Evolutionary conservation across 2,888 invertebrate genomes (phyloP).

Genomic region (Xestia sexstrigata): DNA sequence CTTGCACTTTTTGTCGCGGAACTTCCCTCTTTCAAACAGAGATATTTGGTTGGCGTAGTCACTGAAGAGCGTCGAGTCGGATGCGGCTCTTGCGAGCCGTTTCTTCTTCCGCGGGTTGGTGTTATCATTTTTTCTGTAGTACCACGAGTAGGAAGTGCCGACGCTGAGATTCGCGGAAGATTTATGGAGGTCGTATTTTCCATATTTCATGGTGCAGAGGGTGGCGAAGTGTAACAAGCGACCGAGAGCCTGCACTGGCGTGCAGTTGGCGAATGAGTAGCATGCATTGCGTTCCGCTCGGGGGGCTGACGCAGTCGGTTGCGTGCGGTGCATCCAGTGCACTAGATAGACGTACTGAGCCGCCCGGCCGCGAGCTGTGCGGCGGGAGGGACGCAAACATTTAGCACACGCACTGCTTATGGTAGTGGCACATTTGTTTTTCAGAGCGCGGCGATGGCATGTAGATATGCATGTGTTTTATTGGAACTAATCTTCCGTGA

Average conservation of each 20-base stretch:
- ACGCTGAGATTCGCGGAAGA: conserved; percentile 86
- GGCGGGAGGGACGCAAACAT: conserved; percentile 73
- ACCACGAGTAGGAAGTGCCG: conserved; percentile 89
- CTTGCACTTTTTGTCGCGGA: conserved; percentile 81
- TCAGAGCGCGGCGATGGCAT: conserved; percentile 85
- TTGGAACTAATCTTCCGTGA: conserved; percentile 77
- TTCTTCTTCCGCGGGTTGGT: conserved; percentile 80
- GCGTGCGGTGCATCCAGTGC: conserved; percentile 80
- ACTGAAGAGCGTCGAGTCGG: conserved; percentile 89
- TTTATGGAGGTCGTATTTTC: conserved; percentile 89
- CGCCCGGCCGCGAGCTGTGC: conserved; percentile 74
- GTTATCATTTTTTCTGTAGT: conserved; percentile 86
- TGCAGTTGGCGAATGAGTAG: conserved; percentile 80
- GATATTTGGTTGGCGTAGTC: conserved; percentile 88
- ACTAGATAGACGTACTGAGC: conserved; percentile 75
- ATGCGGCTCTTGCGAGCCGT: conserved; percentile 82
- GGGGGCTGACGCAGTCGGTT: conserved; percentile 72
- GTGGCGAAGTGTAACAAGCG: conserved; percentile 79
- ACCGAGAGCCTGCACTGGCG: conserved; percentile 79
- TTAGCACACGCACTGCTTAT: conserved; percentile 80
- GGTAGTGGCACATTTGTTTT: conserved; percentile 84
- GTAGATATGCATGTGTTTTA: conserved; percentile 80
- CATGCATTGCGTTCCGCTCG: conserved; percentile 84
- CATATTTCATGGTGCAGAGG: conserved; percentile 87
- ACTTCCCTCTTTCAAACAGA: conserved; percentile 84